Evolutionary conservation across 2,113 vertebrate species (phyloP).

Genomic region (Caranx melampygus): DNA sequence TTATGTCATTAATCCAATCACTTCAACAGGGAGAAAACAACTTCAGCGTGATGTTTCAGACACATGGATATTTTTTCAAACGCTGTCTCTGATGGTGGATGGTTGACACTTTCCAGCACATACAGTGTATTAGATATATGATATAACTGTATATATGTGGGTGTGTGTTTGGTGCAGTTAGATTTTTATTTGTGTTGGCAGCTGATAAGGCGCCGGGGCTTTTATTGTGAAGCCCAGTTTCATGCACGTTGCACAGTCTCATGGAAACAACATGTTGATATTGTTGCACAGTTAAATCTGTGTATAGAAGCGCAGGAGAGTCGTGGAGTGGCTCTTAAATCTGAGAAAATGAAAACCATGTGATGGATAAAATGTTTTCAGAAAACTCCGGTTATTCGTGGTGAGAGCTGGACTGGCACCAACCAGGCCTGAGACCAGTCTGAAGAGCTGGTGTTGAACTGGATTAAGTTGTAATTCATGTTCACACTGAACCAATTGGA

Average conservation of each 20-base stretch:
- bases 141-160: background rate
- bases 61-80: constrained; percentile 45
- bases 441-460: background rate
- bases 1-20: constrained; percentile 77
- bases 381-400: background rate
- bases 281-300: no score
- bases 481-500: background rate
- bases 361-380: background rate
- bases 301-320: background rate
- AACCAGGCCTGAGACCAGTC: background rate
- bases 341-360: background rate
- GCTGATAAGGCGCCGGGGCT: no score
- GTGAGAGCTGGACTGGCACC: background rate
- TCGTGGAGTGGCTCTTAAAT: background rate
- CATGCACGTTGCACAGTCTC: no score
- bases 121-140: background rate
- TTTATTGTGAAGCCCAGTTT: no score
- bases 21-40: constrained; percentile 60
- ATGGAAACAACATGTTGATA: no score
- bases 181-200: no score
- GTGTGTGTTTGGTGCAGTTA: background rate
- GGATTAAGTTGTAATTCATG: background rate
- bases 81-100: constrained; percentile 17
- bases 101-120: constrained; percentile 13
- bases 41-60: constrained; percentile 44